Percentiles rank a stretch among this genome's conserved stretches.
Evolutionary conservation across 2,797 vertebrate species (phyloP).

Genomic region (Channa striata): DNA sequence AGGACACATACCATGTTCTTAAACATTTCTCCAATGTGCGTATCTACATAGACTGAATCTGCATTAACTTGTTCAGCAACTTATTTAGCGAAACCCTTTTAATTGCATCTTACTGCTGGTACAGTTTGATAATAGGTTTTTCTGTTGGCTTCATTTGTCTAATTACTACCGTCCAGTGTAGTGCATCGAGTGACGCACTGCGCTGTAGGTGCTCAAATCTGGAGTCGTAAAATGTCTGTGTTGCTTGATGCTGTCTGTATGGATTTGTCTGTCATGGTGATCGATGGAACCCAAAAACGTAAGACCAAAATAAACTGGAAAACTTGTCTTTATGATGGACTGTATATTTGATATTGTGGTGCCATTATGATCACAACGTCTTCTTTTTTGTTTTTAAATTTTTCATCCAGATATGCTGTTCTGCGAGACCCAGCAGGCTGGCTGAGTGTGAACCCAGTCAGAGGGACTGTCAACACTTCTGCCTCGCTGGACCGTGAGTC

Average conservation of each 20-base stretch:
- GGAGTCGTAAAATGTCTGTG: background rate
- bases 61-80: background rate
- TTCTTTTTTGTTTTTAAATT: constrained; percentile 1
- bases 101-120: background rate
- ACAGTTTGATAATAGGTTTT: background rate
- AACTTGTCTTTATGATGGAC: constrained; percentile 3
- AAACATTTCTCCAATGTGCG: background rate
- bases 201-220: background rate
- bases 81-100: background rate
- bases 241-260: background rate
- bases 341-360: constrained; percentile 1
- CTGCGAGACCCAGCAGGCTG: constrained; percentile 93
- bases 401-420: constrained; percentile 87
- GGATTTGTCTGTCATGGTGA: background rate
- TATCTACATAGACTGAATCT: too few species aligned
- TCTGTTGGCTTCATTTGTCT: background rate
- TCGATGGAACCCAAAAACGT: background rate
- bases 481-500: constrained; percentile 94
- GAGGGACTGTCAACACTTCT: constrained; percentile 93
- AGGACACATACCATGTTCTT: background rate
- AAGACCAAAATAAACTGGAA: background rate
- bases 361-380: background rate
- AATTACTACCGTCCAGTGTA: too few species aligned
- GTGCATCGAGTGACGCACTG: background rate
- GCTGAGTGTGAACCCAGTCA: constrained; percentile 93